Conservation (phyloP, 2,888 invertebrate species). For the Argyresthia goedartella region DNA sequence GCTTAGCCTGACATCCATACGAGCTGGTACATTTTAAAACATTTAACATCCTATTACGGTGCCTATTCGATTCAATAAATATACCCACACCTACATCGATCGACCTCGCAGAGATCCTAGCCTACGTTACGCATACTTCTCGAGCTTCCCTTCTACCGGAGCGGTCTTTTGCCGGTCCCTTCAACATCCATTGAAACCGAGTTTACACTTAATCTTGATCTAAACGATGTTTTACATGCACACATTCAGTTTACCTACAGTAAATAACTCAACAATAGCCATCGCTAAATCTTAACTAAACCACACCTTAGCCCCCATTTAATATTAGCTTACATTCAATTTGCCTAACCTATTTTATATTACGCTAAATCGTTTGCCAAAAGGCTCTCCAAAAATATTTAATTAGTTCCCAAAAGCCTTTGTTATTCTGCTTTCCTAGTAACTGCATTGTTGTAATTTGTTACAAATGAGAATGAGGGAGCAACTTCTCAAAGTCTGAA, state of each 20-base stretch:
- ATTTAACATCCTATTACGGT: too few species aligned
- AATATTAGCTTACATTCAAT: constrained; percentile 38
- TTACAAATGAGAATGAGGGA: too few species aligned
- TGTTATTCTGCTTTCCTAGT: background rate
- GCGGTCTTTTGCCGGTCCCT: background rate
- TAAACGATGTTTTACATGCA: constrained; percentile 33
- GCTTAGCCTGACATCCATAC: too few species aligned
- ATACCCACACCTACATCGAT: too few species aligned
- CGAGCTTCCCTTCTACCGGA: too few species aligned
- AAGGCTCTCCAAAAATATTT: constrained; percentile 45
- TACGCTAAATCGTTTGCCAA: constrained; percentile 48
- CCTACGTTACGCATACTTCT: too few species aligned
- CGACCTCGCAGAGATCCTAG: too few species aligned
- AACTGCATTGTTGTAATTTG: background rate
- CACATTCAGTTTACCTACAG: constrained; percentile 46
- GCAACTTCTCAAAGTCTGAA: too few species aligned
- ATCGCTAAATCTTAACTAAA: constrained; percentile 48
- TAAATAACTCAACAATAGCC: constrained; percentile 57
- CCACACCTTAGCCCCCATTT: constrained; percentile 57
- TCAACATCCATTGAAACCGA: constrained; percentile 42
- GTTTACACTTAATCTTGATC: constrained; percentile 21
- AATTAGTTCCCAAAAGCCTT: too few species aligned
- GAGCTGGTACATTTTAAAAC: too few species aligned
- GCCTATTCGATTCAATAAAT: too few species aligned
- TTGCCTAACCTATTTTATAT: constrained; percentile 16